A percentile compares a stretch with the other conserved stretches of the same genome.
Conservation (phyloP, 2,797 vertebrate genomes). For the Spatula clypeata region DNA sequence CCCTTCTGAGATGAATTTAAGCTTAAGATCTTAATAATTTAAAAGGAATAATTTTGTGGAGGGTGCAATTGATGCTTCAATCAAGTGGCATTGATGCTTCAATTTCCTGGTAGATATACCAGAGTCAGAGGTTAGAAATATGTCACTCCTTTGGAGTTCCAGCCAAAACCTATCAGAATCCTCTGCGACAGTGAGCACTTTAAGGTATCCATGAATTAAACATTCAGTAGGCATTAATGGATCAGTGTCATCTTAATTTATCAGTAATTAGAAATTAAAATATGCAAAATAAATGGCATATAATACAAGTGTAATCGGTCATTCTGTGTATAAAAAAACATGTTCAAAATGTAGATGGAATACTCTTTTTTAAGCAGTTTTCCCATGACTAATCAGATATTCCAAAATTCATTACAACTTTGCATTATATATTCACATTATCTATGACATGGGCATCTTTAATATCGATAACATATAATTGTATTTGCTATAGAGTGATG, state of each 20-base stretch:
- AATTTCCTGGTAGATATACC: neutral
- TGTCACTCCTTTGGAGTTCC: neutral
- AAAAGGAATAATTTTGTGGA: neutral
- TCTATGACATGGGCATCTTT: constrained; percentile 17
- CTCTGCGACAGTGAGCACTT: neutral
- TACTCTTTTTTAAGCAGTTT: neutral
- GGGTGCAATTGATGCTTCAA: neutral
- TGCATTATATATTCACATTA: constrained; percentile 19
- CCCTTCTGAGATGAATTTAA: constrained; percentile 6
- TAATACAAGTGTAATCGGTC: constrained; percentile 57
- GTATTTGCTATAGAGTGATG: constrained; percentile 22
- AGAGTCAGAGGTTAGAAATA: neutral
- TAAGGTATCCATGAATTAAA: constrained; percentile 31
- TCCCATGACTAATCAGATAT: constrained; percentile 33
- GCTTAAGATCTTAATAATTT: constrained; percentile 20
- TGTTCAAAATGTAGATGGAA: constrained; percentile 54
- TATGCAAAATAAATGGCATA: constrained; percentile 63
- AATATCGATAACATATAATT: constrained; percentile 10
- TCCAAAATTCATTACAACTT: constrained; percentile 40
- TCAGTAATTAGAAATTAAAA: constrained; percentile 66
- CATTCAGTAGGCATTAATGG: neutral
- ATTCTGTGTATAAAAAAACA: constrained; percentile 35
- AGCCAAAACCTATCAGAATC: neutral
- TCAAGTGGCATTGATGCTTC: neutral
- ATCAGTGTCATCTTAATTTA: constrained; percentile 33